phyloP scores from a whole-genome alignment of 92 coral and sea anemone genomes.

The Anthopleura xanthogrammica region DNA sequence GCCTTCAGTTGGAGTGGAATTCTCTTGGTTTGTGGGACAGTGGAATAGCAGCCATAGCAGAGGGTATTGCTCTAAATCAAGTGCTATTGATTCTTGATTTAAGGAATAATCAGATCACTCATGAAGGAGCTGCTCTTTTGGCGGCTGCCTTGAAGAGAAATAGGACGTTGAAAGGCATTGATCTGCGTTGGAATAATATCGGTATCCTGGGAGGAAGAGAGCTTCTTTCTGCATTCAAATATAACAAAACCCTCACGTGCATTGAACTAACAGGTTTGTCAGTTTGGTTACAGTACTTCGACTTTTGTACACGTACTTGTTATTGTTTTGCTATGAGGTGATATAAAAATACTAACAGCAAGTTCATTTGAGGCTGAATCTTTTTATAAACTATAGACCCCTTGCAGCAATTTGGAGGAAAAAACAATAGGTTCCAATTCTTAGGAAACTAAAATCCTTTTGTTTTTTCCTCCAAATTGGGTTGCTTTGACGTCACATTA shows the following conservation, averaged over 20 bases:
- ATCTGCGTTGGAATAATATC: constrained; percentile 93
- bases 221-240: constrained; percentile 76
- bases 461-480: too few relatives aligned
- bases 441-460: too few relatives aligned
- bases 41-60: constrained; percentile 82
- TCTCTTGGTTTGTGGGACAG: constrained; percentile 96
- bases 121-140: constrained; percentile 89
- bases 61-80: constrained; percentile 92
- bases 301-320: background rate
- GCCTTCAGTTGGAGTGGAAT: constrained; percentile 92
- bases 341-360: too few relatives aligned
- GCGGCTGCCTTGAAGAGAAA: constrained; percentile 79
- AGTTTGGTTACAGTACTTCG: background rate
- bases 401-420: too few relatives aligned
- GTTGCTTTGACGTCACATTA: too few relatives aligned
- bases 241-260: constrained; percentile 80
- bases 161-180: constrained; percentile 67
- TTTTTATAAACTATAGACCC: too few relatives aligned
- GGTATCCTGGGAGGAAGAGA: constrained; percentile 96
- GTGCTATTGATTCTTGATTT: constrained; percentile 76
- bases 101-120: constrained; percentile 95
- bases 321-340: background rate
- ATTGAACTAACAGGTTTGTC: constrained; percentile 83
- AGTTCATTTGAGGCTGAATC: too few relatives aligned
- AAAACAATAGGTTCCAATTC: too few relatives aligned